Evolutionary conservation across 92 coral and sea anemone species (phyloP), one percentile per base, ranked within the genome.

Genomic region (Parazoanthus swiftii): DNA sequence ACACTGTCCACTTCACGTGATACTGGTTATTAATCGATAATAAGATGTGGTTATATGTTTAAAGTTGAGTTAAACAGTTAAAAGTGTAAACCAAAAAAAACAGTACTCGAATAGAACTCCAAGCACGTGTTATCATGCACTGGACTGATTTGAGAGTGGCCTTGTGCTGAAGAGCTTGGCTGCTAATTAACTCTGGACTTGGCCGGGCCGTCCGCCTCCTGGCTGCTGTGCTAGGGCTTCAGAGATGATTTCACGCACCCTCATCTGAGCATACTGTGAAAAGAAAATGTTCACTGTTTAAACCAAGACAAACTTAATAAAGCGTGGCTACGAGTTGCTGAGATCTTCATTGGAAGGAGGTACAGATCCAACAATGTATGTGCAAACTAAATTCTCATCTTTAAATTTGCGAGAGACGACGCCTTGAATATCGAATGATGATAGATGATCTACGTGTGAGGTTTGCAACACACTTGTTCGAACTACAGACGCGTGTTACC

Each of bases 191-290:
- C 87, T 84, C 43, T 46, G 77, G 18, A 46, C 70, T 84, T 72
- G 87, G 26, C 87, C 87, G 25, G 87, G 87, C 8, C 87, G 78
- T 35, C 87, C 87, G 2, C 77, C 87, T 0, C 48, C 77, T 6
- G 87, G 79, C 87, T 84, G 87, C 18, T 84, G 87, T 48, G 87
- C 87, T 3, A 84, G 68, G 21, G 87, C 87, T 46, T 84, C 87
- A 44, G 79, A 71, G 43, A 92, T 86, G 72, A 91, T 89, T 63
- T 92, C 94, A 26, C 88, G 92, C 37, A 92, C 90, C 88, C 88
- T 88, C 92, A 92, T 89, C 81, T 92, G 94, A 26, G 92, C 94
- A 42, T 90, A 91, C 94, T 92, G 81, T n/a, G 88, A 76, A 6
- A 81, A 70, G 21, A 81, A 25, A 76, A 70, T 18, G 70, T 63